Base-by-base conservation (phyloP, 2,113 vertebrate genomes). In the Petaurus breviceps region DNA sequence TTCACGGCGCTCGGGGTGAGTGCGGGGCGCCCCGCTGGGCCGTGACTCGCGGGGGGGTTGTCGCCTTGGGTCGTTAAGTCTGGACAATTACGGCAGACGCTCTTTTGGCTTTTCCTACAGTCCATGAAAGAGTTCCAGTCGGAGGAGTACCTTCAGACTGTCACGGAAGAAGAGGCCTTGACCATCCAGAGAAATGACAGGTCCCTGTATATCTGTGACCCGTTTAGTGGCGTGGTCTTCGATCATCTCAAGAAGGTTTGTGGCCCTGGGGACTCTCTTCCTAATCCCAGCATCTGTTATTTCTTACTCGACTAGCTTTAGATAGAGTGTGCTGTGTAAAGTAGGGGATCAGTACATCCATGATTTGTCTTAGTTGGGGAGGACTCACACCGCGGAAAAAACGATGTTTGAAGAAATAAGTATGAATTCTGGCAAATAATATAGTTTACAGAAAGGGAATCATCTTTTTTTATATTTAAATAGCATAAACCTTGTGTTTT, bases 71-170 rank as follows among this genome's bases (percentile, higher is more conserved):
- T 49, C 47, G 4, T 49, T 49, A 46, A 7, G 93, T 25, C 46
- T 91, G 50, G 92, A 52, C 95, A 77, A 47, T 91, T 89, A 46
- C 95, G 23, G 8, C 96, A 0, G 46, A 0, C 37, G 8, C 1
- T 93, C 93, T 1, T 92, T 98, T 96, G 4, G 77, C 22, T 93
- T 95, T 98, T 55, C 92, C 89, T 98, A 89, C 96, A 99, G 99
- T 99, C 99, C 92, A 99, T 99, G 98, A 98, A 99, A 97, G 99
- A 99, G 97, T 99, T 99, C 97, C 99, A 99, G 97, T 99, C 99
- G 92, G 99, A 99, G 97, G 99, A 99, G 61, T 99, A 99, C 97
- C 98, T 99, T 23, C 99, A 99, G 96, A 98, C 97, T 61, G 97
- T 99, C 46, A 98, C 99, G 95, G 99, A 99, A 96, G 98, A 99